phyloP scores from a whole-genome alignment of 37 sponge, comb jelly and placozoan genomes.

The Haliclona indistincta region DNA sequence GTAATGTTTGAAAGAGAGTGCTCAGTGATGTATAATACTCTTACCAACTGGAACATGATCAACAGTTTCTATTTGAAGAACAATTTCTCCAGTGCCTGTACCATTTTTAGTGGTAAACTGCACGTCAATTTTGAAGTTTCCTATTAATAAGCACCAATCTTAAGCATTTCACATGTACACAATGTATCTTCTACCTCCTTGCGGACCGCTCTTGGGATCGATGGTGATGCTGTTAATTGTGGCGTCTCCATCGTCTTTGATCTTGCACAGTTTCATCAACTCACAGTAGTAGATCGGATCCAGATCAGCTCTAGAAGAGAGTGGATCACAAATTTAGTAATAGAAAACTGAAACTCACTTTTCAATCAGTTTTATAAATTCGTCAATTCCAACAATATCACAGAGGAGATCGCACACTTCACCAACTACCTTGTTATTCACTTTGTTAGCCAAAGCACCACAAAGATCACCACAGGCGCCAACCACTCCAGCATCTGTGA shows the following conservation, averaged over 20 bases:
- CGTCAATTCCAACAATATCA: conserved; percentile 71
- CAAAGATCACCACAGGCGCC: conserved; percentile 76
- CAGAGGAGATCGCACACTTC: conserved; percentile 77
- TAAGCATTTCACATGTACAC: neutral
- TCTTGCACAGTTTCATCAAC: conserved; percentile 52
- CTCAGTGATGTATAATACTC: no score
- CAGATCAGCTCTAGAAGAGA: conserved; percentile 69
- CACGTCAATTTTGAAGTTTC: conserved; percentile 51
- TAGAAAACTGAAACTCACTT: no score
- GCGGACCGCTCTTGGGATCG: conserved; percentile 41
- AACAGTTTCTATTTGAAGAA: conserved; percentile 53
- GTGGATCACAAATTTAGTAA: neutral
- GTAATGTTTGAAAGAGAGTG: no score
- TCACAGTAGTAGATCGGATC: conserved; percentile 95
- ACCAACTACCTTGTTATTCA: conserved; percentile 35
- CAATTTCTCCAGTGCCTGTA: conserved; percentile 88
- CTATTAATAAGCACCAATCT: neutral
- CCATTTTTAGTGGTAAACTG: conserved; percentile 54
- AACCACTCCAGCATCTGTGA: conserved; percentile 79
- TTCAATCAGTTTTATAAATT: conserved; percentile 76
- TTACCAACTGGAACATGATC: conserved; percentile 80
- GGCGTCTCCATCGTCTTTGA: conserved; percentile 83
- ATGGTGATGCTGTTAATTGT: conserved; percentile 59
- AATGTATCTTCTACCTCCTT: conserved; percentile 39
- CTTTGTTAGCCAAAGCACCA: conserved; percentile 55